Evolutionary conservation across 2,797 vertebrate genomes (phyloP).

Genomic region (Coregonus sp.): DNA sequence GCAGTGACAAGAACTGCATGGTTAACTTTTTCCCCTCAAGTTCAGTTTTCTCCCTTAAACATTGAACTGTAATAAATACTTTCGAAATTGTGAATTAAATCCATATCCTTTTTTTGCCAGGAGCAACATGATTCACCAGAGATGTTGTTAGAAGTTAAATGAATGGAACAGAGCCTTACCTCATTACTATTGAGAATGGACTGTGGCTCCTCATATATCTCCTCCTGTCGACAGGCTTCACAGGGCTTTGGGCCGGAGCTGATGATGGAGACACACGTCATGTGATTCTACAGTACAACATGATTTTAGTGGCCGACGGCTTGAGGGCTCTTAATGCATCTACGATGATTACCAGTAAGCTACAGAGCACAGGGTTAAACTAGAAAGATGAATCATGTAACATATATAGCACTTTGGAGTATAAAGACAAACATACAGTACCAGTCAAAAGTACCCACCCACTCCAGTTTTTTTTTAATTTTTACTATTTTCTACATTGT

Average conservation of each 20-base stretch:
- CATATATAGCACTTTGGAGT: neutral
- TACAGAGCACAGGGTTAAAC: slow-evolving; percentile 8
- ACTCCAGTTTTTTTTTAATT: too few species aligned
- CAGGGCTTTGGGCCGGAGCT: slow-evolving; percentile 93
- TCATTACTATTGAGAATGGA: slow-evolving; percentile 87
- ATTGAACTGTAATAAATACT: neutral
- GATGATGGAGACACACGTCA: slow-evolving; percentile 48
- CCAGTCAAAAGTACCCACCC: too few species aligned
- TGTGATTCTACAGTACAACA: slow-evolving; percentile 25
- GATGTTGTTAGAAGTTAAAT: neutral
- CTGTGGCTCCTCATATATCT: slow-evolving; percentile 89
- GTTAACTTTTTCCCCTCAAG: too few species aligned
- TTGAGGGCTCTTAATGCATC: neutral
- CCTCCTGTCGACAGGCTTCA: slow-evolving; percentile 90
- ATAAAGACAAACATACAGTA: neutral
- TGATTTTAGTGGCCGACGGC: neutral
- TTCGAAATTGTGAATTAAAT: neutral
- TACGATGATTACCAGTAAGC: slow-evolving; percentile 5
- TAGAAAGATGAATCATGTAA: neutral
- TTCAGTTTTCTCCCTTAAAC: neutral
- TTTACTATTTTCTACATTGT: too few species aligned
- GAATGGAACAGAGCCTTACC: slow-evolving; percentile 67
- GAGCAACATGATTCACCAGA: neutral
- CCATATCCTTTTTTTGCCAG: neutral
- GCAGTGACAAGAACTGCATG: neutral